Base-by-base conservation (phyloP, 2,888 invertebrate species). In the Andrena haemorrhoa region DNA sequence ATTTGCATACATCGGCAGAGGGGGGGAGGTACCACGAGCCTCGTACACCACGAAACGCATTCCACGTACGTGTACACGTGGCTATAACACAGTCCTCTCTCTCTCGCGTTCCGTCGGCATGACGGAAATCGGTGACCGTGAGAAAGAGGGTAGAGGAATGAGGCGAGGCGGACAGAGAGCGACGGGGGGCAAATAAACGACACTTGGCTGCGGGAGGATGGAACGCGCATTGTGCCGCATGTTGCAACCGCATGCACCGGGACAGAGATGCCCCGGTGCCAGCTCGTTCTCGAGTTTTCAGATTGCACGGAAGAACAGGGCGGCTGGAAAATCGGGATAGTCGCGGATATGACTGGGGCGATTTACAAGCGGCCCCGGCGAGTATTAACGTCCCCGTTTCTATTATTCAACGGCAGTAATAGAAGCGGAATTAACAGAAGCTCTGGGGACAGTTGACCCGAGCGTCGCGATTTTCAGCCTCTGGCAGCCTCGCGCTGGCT, bases 1-100 rank as follows among this genome's bases (percentile, higher is more conserved):
- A 87, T 87, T 87, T 87, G 85, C 87, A 87, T 87, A 83, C 85
- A 85, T 87, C 85, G 85, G 66, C 76, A 23, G 53, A 68, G 20
- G 20, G 2, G 35, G 20, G 12, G 33, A 10, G 5, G 35, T 20
- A 53, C 56, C 66, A 60, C 60, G 82, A 73, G 75, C 69, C 75
- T 53, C 73, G 68, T 75, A 60, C 79, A 71, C 74, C 2, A 6
- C 33, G 61, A 20, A 61, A 63, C 65, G 26, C 26, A 16, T 47
- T 60, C 20, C 29, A 29, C 47, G 41, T 58, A 41, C 60, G 63
- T 51, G 70, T 63, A 53, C 75, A 71, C 53, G 69, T 70, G 66
- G 41, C 41, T n/a, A 20, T 20, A 69, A 69, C 64, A 60, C 53
- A 33, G 71, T 58, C n/a, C 26, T 10, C 47, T 23, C 26, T 10